Evolutionary conservation across 2,888 invertebrate genomes (phyloP).

Genomic region (Gnatocerus cornutus): DNA sequence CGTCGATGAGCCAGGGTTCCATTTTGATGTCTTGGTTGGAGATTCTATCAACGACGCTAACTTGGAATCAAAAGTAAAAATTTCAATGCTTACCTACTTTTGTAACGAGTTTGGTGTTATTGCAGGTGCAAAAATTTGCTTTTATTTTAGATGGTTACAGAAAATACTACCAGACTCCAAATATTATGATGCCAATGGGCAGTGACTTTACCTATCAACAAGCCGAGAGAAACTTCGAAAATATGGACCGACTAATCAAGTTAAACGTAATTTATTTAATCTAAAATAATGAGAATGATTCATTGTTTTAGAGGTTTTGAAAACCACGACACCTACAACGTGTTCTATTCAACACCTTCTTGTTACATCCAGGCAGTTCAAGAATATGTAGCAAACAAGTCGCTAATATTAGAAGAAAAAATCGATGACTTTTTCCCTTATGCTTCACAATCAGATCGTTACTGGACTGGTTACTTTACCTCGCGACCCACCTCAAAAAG

Average conservation of each 20-base stretch:
- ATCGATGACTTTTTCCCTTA: slow-evolving; percentile 80
- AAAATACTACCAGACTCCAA: slow-evolving; percentile 71
- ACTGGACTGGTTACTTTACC: slow-evolving; percentile 83
- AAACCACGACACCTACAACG: slow-evolving; percentile 73
- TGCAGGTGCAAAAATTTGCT: slow-evolving; percentile 58
- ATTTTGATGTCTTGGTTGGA: slow-evolving; percentile 81
- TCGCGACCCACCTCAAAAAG: slow-evolving; percentile 76
- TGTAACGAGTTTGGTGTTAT: not conserved
- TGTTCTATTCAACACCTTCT: slow-evolving; percentile 87
- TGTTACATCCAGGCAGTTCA: slow-evolving; percentile 85
- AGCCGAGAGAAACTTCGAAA: slow-evolving; percentile 75
- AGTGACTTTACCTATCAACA: slow-evolving; percentile 78
- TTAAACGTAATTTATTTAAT: slow-evolving; percentile 48
- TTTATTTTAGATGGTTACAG: slow-evolving; percentile 64
- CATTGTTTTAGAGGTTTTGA: slow-evolving; percentile 49
- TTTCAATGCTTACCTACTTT: too few species aligned
- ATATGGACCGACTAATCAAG: slow-evolving; percentile 74
- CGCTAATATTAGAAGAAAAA: slow-evolving; percentile 55
- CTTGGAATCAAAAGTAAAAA: slow-evolving; percentile 71
- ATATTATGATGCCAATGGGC: slow-evolving; percentile 80
- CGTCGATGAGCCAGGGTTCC: slow-evolving; percentile 70
- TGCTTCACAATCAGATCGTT: slow-evolving; percentile 77
- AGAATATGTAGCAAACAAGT: slow-evolving; percentile 61
- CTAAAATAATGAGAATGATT: not conserved
- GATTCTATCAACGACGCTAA: slow-evolving; percentile 80